Percentiles rank a stretch among this genome's conserved stretches.
These are phyloP conservation scores for Poliocrania exsul DNA, from an alignment of 2,797 vertebrate species.

Conservation along the genomic window DNA sequence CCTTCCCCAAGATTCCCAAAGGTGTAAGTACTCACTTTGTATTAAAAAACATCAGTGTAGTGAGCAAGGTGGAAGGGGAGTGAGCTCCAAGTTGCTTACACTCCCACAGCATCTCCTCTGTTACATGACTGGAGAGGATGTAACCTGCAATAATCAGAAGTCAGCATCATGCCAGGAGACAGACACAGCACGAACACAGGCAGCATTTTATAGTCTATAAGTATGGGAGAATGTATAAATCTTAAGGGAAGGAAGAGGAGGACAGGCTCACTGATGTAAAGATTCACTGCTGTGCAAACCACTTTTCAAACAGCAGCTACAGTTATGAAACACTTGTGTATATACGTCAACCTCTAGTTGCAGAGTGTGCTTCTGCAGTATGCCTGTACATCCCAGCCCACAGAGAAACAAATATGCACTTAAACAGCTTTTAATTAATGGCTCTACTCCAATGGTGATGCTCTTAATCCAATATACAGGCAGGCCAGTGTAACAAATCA, in stretches of 20 bases:
- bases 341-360: background rate
- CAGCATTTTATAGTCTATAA: background rate
- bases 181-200: background rate
- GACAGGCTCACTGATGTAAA: background rate
- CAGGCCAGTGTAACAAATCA: constrained; percentile 45
- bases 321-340: background rate
- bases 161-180: background rate
- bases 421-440: constrained; percentile 53
- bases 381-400: background rate
- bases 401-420: background rate
- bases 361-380: background rate
- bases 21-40: constrained; percentile 88
- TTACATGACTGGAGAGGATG: constrained; percentile 94
- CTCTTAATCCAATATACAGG: constrained; percentile 48
- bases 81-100: constrained; percentile 97
- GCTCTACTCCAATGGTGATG: constrained; percentile 27
- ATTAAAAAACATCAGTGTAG: constrained; percentile 98
- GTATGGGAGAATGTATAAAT: background rate
- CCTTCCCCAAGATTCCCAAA: background rate
- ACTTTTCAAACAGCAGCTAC: background rate
- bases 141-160: constrained; percentile 84
- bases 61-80: constrained; percentile 93
- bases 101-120: constrained; percentile 98
- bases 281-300: background rate
- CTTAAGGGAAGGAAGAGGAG: background rate